A percentile compares a stretch with the other conserved stretches of the same genome.
Evolutionary conservation across 2,888 invertebrate species (phyloP).

Genomic region (Andrena dorsata): DNA sequence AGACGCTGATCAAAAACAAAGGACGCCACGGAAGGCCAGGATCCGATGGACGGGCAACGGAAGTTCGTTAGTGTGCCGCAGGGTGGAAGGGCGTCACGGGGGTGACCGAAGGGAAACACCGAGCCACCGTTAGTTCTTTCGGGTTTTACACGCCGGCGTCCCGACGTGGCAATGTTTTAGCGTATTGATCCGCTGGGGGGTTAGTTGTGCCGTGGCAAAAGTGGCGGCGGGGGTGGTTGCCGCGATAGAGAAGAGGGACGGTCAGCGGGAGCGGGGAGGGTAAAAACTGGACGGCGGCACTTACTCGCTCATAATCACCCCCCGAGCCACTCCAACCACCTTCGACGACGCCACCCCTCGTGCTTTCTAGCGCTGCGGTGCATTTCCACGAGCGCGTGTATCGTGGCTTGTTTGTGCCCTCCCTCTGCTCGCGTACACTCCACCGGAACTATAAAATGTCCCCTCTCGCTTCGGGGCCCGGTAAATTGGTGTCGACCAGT

Average conservation of each 20-base stretch:
- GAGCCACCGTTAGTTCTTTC: constrained; percentile 70
- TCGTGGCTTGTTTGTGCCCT: constrained; percentile 29
- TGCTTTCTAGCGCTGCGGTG: constrained; percentile 59
- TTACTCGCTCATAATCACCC: constrained; percentile 83
- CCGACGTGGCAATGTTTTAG: constrained; percentile 84
- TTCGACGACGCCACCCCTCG: constrained; percentile 61
- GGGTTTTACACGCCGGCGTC: constrained; percentile 79
- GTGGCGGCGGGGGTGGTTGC: constrained; percentile 72
- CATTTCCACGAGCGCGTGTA: constrained; percentile 63
- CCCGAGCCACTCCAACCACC: constrained; percentile 68
- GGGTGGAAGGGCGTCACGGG: constrained; percentile 17
- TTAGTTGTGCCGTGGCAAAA: constrained; percentile 78
- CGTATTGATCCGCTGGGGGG: constrained; percentile 83
- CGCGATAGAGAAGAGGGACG: constrained; percentile 65
- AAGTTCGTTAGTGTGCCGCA: constrained; percentile 54
- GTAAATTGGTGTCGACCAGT: constrained; percentile 5
- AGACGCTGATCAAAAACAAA: constrained; percentile 42
- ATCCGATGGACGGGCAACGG: constrained; percentile 24
- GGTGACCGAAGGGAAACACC: constrained; percentile 60
- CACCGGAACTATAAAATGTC: not conserved
- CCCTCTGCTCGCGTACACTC: not conserved
- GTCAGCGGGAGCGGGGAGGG: constrained; percentile 68
- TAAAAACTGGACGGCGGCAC: constrained; percentile 83
- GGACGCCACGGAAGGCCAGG: not conserved
- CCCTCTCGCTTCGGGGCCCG: not conserved